Percentiles rank a stretch among this genome's conserved stretches.
phyloP scores from a whole-genome alignment of 1,140 invertebrate genomes.

The Cryptotermes secundus region DNA sequence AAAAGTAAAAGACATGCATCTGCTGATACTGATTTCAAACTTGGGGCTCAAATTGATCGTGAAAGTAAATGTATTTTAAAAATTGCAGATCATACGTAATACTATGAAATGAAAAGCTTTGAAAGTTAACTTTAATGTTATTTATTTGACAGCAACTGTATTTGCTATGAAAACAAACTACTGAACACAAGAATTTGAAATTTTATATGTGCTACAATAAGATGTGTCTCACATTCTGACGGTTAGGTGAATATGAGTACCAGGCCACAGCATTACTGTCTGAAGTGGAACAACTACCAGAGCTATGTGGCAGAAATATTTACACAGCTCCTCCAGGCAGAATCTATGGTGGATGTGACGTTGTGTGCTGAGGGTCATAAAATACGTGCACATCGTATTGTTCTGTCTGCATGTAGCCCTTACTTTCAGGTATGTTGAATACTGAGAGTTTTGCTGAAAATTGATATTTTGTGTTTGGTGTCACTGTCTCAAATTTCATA shows the following conservation, averaged over 20 bases:
- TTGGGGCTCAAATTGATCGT: too few species aligned
- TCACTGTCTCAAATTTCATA: not conserved
- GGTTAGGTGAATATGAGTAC: constrained; percentile 34
- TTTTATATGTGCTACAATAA: too few species aligned
- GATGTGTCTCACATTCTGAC: too few species aligned
- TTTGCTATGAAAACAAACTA: too few species aligned
- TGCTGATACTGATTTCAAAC: too few species aligned
- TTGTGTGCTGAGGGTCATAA: constrained; percentile 53
- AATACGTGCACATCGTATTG: constrained; percentile 56
- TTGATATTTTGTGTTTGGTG: not conserved
- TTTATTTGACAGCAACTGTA: too few species aligned
- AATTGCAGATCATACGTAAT: too few species aligned
- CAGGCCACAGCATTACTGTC: constrained; percentile 45
- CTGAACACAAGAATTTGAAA: too few species aligned
- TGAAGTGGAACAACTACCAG: constrained; percentile 62
- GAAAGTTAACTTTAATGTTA: too few species aligned
- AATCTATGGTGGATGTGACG: constrained; percentile 57
- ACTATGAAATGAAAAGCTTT: too few species aligned
- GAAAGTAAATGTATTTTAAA: too few species aligned
- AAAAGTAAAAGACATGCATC: too few species aligned
- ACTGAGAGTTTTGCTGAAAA: not conserved
- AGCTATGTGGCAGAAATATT: constrained; percentile 50
- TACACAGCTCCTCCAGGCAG: constrained; percentile 50
- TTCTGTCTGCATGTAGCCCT: constrained; percentile 59
- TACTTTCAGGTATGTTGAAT: constrained; percentile 53